A percentile compares a stretch with the other conserved stretches of the same genome.
Conservation (phyloP, 2,113 vertebrate species). For the Siniperca chuatsi region DNA sequence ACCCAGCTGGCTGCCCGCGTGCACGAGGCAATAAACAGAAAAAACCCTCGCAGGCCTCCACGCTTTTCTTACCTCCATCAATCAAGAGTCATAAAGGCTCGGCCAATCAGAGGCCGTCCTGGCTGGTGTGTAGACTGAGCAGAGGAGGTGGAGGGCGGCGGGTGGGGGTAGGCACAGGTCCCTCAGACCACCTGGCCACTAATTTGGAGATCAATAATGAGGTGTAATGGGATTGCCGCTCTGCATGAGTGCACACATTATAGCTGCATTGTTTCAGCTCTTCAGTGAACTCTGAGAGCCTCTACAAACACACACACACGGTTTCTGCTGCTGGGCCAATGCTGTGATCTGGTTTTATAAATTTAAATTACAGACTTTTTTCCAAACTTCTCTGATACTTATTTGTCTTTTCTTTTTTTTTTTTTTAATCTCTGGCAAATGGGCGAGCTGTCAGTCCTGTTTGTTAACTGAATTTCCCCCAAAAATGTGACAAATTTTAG, state of each 20-base stretch:
- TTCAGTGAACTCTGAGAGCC: conserved; percentile 32
- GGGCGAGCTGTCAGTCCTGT: neutral
- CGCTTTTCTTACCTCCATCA: conserved; percentile 39
- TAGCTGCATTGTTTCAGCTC: conserved; percentile 61
- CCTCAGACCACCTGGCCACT: conserved; percentile 75
- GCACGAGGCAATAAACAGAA: conserved; percentile 18
- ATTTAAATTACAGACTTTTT: neutral
- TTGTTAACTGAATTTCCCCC: neutral
- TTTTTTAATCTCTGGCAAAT: neutral
- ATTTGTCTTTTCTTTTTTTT: neutral
- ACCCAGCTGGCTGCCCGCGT: conserved; percentile 40
- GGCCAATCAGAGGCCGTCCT: conserved; percentile 37
- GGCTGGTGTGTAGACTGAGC: neutral
- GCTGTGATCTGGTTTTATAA: neutral
- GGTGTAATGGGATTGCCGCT: conserved; percentile 65
- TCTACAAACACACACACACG: neutral
- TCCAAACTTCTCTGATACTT: neutral
- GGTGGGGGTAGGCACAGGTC: conserved; percentile 10
- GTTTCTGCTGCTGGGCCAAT: neutral
- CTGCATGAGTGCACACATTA: conserved; percentile 65
- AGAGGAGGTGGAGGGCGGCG: neutral
- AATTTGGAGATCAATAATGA: conserved; percentile 78
- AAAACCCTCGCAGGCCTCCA: conserved; percentile 17
- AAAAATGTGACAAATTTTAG: neutral
- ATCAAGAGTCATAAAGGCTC: conserved; percentile 41